phyloP scores from a whole-genome alignment of 2,113 vertebrate species.

The Xerus inauris region DNA sequence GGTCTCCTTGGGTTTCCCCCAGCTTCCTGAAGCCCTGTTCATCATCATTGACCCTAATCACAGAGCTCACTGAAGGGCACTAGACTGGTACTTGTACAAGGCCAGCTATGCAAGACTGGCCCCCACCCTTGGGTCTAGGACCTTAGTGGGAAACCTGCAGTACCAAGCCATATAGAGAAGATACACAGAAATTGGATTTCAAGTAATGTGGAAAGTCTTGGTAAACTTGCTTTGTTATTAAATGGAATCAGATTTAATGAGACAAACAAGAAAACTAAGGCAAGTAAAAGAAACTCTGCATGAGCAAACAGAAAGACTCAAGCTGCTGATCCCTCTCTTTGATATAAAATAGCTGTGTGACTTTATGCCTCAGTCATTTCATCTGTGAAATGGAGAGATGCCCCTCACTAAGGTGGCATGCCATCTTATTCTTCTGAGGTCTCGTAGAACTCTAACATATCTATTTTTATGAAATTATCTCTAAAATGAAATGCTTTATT shows the following conservation, averaged over 20 bases:
- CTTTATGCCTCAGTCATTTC: background rate
- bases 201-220: background rate
- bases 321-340: background rate
- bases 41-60: background rate
- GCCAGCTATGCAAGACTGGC: too few species aligned
- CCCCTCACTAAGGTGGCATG: background rate
- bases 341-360: background rate
- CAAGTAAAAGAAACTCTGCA: background rate
- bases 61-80: background rate
- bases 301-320: background rate
- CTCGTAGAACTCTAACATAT: background rate
- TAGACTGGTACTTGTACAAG: background rate
- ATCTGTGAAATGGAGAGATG: background rate
- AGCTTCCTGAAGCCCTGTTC: background rate
- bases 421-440: background rate
- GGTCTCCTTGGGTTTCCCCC: background rate
- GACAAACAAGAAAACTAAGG: background rate
- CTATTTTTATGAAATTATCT: background rate
- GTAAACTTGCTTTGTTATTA: background rate
- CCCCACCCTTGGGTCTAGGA: background rate
- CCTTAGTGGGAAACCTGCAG: background rate
- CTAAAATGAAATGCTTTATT: background rate
- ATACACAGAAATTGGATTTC: background rate
- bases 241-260: constrained; percentile 15
- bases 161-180: background rate